Percentiles rank a stretch among this genome's conserved stretches.
Evolutionary conservation across 2,113 vertebrate genomes (phyloP).

Genomic region (Acrocephalus arundinaceus): DNA sequence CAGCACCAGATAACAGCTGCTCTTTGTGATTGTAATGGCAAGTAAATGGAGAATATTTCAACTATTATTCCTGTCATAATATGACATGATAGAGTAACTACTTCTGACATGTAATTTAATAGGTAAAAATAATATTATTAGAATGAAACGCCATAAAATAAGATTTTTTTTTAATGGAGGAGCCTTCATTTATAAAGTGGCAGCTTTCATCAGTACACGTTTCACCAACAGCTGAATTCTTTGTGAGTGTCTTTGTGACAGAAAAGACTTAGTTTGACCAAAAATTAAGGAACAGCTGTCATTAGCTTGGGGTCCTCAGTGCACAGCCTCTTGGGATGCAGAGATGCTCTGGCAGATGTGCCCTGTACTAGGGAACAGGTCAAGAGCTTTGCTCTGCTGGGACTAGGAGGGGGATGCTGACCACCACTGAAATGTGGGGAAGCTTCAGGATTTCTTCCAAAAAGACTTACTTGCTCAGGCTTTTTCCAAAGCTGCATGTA

Average conservation of each 20-base stretch:
- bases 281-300: background rate
- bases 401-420: background rate
- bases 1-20: constrained; percentile 7
- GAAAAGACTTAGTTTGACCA: background rate
- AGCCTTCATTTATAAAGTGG: background rate
- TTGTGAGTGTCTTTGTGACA: background rate
- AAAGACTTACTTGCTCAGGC: background rate
- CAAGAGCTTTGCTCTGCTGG: background rate
- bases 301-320: background rate
- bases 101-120: constrained; percentile 24
- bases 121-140: constrained; percentile 27
- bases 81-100: constrained; percentile 44
- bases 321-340: background rate
- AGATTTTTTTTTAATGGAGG: background rate
- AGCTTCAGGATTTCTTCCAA: background rate
- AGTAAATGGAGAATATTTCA: constrained; percentile 45
- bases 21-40: constrained; percentile 48
- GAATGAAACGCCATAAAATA: background rate
- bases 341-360: background rate
- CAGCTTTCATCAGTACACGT: background rate
- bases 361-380: background rate
- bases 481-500: background rate
- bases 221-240: background rate
- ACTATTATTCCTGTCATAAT: constrained; percentile 53
- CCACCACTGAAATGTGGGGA: background rate